A percentile compares a stretch with the other conserved stretches of the same genome.
Conservation (phyloP, 2,888 invertebrate genomes). For the Dione vanillae region DNA sequence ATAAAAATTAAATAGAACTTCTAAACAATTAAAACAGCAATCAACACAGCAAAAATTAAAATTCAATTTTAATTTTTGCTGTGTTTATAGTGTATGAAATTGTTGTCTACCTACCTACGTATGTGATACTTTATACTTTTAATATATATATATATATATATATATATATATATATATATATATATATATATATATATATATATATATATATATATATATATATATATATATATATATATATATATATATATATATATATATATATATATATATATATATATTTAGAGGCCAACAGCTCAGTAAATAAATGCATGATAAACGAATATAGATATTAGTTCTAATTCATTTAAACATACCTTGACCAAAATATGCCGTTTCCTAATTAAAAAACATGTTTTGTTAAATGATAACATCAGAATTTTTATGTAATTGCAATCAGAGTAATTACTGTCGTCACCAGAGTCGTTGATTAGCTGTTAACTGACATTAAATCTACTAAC, state of each 20-base stretch:
- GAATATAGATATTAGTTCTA: conserved; percentile 2
- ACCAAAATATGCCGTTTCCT: conserved; percentile 5
- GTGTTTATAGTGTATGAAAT: no score
- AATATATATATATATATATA: no score
- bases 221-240: no score
- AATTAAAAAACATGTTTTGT: conserved; percentile 12
- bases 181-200: no score
- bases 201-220: no score
- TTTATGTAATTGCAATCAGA: conserved; percentile 5
- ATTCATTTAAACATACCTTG: conserved; percentile 10
- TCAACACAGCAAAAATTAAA: no score
- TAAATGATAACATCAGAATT: background rate
- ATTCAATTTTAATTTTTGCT: no score
- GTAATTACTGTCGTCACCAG: background rate
- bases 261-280: background rate
- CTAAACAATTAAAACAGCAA: no score
- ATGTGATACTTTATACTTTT: no score
- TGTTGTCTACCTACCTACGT: no score
- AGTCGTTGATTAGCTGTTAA: background rate
- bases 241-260: background rate
- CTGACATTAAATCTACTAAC: background rate
- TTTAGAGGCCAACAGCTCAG: conserved; percentile 9
- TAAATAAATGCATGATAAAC: background rate
- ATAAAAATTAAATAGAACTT: no score
- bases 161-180: no score